Conservation (phyloP, 2,888 invertebrate genomes). For the Caenorhabditis sp. region DNA sequence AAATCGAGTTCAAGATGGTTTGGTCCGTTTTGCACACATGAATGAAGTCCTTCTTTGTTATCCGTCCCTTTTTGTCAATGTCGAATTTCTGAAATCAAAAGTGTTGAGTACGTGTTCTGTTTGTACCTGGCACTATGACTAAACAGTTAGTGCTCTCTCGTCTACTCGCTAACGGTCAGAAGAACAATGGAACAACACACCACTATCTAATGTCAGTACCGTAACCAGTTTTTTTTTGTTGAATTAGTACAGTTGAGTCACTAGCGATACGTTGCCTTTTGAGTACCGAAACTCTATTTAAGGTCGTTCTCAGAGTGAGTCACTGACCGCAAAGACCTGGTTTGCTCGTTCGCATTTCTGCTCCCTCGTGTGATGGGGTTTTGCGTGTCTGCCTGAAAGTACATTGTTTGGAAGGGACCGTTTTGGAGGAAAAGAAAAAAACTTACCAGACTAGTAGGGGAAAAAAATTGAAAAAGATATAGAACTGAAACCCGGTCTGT, state of each 20-base stretch:
- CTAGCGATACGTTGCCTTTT: too few species aligned
- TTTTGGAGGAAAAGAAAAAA: too few species aligned
- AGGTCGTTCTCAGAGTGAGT: not conserved
- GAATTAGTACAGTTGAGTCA: too few species aligned
- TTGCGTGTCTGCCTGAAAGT: slow-evolving; percentile 65
- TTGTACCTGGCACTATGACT: not conserved
- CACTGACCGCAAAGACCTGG: slow-evolving; percentile 65
- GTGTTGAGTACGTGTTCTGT: not conserved
- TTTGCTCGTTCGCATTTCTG: slow-evolving; percentile 64
- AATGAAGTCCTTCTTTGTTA: slow-evolving; percentile 72
- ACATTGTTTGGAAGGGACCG: too few species aligned
- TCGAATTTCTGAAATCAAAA: slow-evolving; percentile 71
- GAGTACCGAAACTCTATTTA: too few species aligned
- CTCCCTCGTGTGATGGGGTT: slow-evolving; percentile 64
- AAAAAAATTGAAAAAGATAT: not conserved
- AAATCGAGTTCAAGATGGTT: slow-evolving; percentile 69
- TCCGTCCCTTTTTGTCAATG: slow-evolving; percentile 65
- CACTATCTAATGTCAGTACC: too few species aligned
- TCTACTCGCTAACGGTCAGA: too few species aligned
- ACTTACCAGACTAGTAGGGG: too few species aligned
- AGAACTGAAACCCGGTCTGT: too few species aligned
- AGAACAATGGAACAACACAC: not conserved
- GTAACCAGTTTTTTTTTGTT: not conserved
- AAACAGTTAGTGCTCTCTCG: too few species aligned
- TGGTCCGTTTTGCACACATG: slow-evolving; percentile 70